These are phyloP conservation scores for Choloepus didactylus DNA, from an alignment of 2,797 vertebrate genomes.

Conservation along the genomic window DNA sequence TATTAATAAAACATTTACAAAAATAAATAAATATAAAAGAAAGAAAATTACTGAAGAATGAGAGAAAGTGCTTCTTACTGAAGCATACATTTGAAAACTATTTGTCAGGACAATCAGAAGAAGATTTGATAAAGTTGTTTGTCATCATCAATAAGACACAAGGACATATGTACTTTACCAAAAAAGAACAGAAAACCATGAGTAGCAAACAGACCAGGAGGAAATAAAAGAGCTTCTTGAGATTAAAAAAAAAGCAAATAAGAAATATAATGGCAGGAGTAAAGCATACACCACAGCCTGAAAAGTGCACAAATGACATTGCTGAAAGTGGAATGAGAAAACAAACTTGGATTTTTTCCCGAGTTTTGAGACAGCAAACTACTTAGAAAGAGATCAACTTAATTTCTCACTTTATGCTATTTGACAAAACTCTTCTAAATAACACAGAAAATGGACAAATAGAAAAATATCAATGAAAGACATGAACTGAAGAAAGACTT, in stretches of 20 bases:
- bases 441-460: not conserved
- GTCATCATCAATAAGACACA: not conserved
- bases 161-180: not conserved
- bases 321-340: not conserved
- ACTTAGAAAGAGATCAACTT: not conserved
- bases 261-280: not conserved
- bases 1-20: not conserved
- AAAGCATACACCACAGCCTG: not conserved
- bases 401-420: not conserved
- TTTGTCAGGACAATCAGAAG: not conserved
- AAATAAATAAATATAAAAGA: slow-evolving; percentile 40
- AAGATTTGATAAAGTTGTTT: not conserved
- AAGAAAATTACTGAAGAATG: not conserved
- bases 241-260: not conserved
- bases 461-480: not conserved
- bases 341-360: not conserved
- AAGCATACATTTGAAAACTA: not conserved
- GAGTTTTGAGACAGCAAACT: slow-evolving; percentile 14
- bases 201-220: not conserved
- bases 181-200: not conserved
- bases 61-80: not conserved
- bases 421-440: not conserved
- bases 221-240: not conserved
- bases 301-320: not conserved
- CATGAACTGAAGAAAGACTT: not conserved